Base-by-base conservation (phyloP, 2,113 vertebrate species). In the Baryphthengus martii region DNA sequence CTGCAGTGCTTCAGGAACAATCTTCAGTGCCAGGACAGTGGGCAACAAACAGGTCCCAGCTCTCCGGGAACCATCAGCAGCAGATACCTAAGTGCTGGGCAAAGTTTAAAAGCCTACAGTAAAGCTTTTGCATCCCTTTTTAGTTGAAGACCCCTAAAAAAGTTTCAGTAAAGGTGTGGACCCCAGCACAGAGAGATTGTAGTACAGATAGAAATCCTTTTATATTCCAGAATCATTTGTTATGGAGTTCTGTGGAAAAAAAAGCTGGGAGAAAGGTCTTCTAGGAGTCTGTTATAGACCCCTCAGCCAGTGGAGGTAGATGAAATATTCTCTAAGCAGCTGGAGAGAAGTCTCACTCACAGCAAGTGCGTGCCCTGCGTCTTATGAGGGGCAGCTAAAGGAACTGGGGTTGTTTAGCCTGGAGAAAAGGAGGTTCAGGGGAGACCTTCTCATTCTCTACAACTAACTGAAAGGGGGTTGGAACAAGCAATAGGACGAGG, bases 171-270 rank as follows among this genome's bases (percentile, higher is more conserved):
- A 31, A 33, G 8, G 8, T 0, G 7, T n/a, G 40, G 20, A 37
- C 4, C 31, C 6, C 29, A 37, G 55, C n/a, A 35, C 33, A 18
- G 4, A 17, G 0, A 1, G 50, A 16, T 1, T 67, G n/a, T 37
- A n/a, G n/a, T 8, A 55, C 4, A 40, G 52, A 23, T 0, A 37
- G 47, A 47, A 66, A 76, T 70, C 4, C 0, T 33, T 75, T 72
- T 21, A 5, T 35, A 6, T 8, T 37, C 33, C 33, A 45, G 14
- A 87, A 71, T 31, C 1, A 49, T 44, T 79, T 76, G 6, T 50
- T 59, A 49, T 29, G 28, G 25, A 78, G 16, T 33, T 25, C 45
- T 26, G 3, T 7, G 17, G 55, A 24, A 71, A 81, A 49, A 49
- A 76, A 39, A 79, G 29, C 13, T 53, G 29, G 31, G 45, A 68